These are phyloP conservation scores for Anastatus disparis DNA, from an alignment of 1,140 invertebrate species.

Conservation along the genomic window DNA sequence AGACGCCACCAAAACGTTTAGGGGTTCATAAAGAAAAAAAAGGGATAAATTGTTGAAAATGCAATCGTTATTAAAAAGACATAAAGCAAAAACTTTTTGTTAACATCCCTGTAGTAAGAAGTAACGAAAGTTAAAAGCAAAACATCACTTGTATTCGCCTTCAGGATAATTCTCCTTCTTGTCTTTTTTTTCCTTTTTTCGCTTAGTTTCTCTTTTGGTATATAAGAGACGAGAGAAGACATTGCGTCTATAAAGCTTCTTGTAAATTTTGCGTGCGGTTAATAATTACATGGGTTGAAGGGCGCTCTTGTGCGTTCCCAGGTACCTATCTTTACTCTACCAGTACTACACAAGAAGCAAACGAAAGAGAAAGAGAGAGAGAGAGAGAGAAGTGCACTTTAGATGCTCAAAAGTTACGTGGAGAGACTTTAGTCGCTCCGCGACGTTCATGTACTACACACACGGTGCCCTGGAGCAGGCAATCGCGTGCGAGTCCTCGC, in stretches of 20 bases:
- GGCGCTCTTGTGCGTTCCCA: too few relatives aligned
- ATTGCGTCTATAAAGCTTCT: neutral
- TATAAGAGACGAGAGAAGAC: constrained; percentile 1
- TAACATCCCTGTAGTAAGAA: neutral
- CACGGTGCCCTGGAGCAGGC: neutral
- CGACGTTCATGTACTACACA: too few relatives aligned
- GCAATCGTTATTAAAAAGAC: constrained; percentile 23
- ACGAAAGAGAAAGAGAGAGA: neutral
- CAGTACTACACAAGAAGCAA: neutral
- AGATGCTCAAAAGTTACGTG: neutral
- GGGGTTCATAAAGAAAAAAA: neutral
- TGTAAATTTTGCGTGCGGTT: constrained; percentile 22
- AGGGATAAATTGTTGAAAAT: neutral
- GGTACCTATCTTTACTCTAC: too few relatives aligned
- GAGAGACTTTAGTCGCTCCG: too few relatives aligned
- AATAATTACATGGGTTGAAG: constrained; percentile 16
- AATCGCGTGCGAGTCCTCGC: constrained; percentile 14
- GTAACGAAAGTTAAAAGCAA: constrained; percentile 7
- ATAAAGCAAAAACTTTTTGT: constrained; percentile 3
- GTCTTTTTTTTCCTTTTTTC: neutral
- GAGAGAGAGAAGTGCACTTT: neutral
- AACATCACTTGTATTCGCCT: neutral
- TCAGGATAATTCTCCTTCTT: neutral
- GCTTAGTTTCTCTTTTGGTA: neutral
- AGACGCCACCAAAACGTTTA: neutral